Evolutionary conservation across 1,140 invertebrate species (phyloP).

Genomic region (Drosophila malerkotliana): DNA sequence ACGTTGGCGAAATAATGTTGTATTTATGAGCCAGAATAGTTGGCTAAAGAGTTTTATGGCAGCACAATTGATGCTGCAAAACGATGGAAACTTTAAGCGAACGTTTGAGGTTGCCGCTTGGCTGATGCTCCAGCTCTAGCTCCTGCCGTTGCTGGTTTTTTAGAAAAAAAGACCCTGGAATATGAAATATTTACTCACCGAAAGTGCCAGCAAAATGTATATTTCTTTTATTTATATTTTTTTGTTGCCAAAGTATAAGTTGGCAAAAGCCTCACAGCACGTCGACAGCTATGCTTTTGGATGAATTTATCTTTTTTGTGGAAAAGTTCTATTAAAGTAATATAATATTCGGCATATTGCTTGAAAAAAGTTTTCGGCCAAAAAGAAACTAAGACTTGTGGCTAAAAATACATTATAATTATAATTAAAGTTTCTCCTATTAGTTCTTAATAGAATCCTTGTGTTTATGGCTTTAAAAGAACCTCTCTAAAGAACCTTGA

Average conservation of each 20-base stretch:
- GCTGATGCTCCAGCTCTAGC: background rate
- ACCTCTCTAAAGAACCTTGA: background rate
- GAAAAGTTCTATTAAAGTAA: slow-evolving; percentile 7
- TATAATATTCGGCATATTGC: background rate
- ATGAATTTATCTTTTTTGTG: slow-evolving; percentile 3
- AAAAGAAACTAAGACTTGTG: background rate
- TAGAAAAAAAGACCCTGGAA: background rate
- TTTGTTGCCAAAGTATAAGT: background rate
- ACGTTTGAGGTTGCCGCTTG: slow-evolving; percentile 15
- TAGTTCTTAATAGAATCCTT: background rate
- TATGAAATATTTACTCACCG: slow-evolving; percentile 20
- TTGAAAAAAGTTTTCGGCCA: background rate
- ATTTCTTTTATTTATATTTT: slow-evolving; percentile 20
- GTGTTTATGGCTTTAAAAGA: background rate
- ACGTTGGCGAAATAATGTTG: slow-evolving; percentile 74
- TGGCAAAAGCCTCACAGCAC: slow-evolving; percentile 2
- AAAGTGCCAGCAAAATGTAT: slow-evolving; percentile 20
- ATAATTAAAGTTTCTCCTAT: background rate
- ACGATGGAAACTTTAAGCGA: slow-evolving; percentile 36
- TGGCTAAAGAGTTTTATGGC: slow-evolving; percentile 48
- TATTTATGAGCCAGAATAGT: slow-evolving; percentile 76
- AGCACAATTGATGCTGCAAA: slow-evolving; percentile 40
- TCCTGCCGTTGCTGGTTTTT: slow-evolving; percentile 3
- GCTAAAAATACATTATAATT: background rate
- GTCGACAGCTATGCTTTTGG: background rate